Conservation (phyloP, 2,888 invertebrate species). For the Patella depressa region DNA sequence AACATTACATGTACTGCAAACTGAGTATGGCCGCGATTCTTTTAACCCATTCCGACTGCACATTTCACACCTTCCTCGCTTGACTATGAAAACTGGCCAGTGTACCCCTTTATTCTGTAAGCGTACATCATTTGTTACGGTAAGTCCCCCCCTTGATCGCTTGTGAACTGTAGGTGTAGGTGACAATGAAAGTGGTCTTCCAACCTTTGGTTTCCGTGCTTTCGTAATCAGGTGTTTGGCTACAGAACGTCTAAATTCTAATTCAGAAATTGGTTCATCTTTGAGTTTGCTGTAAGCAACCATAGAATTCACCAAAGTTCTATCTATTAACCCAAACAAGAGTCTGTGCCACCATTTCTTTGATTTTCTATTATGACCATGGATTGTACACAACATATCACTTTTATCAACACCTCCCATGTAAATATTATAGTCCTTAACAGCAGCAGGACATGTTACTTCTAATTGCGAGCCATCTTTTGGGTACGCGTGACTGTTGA, state of each 20-base stretch:
- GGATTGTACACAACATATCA: background rate
- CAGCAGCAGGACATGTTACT: background rate
- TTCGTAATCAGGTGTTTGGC: background rate
- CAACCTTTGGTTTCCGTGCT: background rate
- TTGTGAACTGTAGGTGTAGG: background rate
- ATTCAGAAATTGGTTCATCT: background rate
- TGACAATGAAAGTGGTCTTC: background rate
- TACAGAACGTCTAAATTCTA: background rate
- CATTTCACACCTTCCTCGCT: background rate
- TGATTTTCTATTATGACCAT: background rate
- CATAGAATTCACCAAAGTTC: background rate
- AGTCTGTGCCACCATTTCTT: constrained; percentile 1
- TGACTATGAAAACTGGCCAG: background rate
- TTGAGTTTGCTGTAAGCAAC: background rate
- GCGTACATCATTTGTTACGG: background rate
- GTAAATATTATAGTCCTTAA: background rate
- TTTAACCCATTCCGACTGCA: background rate
- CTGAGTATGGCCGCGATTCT: constrained; percentile 5
- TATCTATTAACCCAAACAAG: background rate
- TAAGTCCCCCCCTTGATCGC: background rate
- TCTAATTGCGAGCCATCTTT: background rate
- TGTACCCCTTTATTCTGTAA: background rate
- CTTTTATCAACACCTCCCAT: background rate
- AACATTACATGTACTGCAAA: background rate
- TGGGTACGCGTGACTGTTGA: background rate